phyloP scores from a whole-genome alignment of 1,140 invertebrate species.

The Drosophila equinoxialis region DNA sequence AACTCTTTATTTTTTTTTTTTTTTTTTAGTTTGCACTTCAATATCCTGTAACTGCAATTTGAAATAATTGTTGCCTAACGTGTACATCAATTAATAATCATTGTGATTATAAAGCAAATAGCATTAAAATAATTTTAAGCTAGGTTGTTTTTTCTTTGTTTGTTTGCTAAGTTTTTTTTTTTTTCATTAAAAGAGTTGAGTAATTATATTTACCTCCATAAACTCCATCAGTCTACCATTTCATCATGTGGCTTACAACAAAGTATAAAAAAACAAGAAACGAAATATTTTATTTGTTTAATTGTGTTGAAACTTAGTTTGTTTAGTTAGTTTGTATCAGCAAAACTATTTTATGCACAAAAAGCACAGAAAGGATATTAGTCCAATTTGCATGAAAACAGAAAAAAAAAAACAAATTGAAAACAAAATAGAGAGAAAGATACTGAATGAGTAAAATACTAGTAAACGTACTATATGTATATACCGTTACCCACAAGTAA shows the following conservation, averaged over 20 bases:
- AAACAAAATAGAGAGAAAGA: not conserved
- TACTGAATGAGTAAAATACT: no score
- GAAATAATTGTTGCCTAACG: not conserved
- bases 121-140: constrained; percentile 2
- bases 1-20: no score
- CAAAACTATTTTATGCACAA: constrained; percentile 1
- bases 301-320: constrained; percentile 7
- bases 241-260: not conserved
- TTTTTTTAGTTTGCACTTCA: no score
- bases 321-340: constrained; percentile 3
- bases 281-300: not conserved
- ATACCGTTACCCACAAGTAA: no score
- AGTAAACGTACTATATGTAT: no score
- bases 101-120: not conserved
- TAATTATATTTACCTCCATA: constrained; percentile 5
- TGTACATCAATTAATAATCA: constrained; percentile 1
- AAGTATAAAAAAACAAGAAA: not conserved
- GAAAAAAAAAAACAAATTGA: not conserved
- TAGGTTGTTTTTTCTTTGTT: not conserved
- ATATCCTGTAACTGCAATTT: no score
- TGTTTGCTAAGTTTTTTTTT: not conserved
- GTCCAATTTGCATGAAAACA: not conserved
- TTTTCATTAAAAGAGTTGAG: not conserved
- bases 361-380: not conserved
- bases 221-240: not conserved